A percentile compares a stretch with the other conserved stretches of the same genome.
Evolutionary conservation across 2,797 vertebrate species (phyloP).

Genomic region (Hippopotamyrus pictus): DNA sequence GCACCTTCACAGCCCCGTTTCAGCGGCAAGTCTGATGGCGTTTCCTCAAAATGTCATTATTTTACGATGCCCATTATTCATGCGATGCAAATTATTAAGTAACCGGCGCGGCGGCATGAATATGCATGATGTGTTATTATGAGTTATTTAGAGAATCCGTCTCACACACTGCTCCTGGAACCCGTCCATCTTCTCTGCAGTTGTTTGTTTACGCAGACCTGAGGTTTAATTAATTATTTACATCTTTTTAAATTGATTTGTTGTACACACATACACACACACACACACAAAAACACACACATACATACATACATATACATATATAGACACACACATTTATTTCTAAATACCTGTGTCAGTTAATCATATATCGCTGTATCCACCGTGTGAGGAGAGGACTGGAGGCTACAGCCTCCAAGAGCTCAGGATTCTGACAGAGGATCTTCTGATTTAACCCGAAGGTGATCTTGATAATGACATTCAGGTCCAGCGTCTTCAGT

Average conservation of each 20-base stretch:
- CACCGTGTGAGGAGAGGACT: neutral
- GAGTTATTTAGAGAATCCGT: constrained; percentile 11
- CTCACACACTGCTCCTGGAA: neutral
- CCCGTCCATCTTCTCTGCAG: constrained; percentile 6
- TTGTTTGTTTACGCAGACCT: neutral
- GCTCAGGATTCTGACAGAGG: neutral
- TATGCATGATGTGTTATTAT: constrained; percentile 7
- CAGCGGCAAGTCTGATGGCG: neutral
- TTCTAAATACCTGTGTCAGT: neutral
- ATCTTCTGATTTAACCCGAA: neutral
- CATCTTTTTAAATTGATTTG: neutral
- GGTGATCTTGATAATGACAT: neutral
- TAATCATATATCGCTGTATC: neutral
- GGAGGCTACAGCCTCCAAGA: neutral
- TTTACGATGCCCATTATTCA: constrained; percentile 5
- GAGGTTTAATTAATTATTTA: neutral
- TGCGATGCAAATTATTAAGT: constrained; percentile 7
- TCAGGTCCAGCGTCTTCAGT: neutral
- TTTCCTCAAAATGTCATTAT: constrained; percentile 4
- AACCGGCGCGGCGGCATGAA: neutral
- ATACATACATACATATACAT: neutral
- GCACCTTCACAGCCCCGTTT: neutral
- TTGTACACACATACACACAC: neutral
- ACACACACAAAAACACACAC: neutral
- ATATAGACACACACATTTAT: neutral